Evolutionary conservation across 2,797 vertebrate species (phyloP).

Genomic region (Denticeps clupeoides): DNA sequence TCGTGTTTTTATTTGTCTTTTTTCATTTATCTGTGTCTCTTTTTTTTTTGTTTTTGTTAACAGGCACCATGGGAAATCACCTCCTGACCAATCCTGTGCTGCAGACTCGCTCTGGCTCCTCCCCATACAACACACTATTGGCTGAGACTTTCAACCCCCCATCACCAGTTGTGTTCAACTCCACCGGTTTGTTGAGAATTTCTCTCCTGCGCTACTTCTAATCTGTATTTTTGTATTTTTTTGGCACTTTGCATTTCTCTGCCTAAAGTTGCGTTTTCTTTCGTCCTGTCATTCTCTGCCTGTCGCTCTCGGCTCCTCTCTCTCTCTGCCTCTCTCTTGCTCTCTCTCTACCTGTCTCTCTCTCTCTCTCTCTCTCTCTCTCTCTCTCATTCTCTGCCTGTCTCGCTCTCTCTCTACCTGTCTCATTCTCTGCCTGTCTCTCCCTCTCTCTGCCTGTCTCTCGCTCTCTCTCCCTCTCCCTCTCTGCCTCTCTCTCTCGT

Average conservation of each 20-base stretch:
- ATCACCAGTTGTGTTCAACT: conserved; percentile 66
- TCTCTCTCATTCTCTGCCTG: background rate
- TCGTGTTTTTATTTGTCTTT: background rate
- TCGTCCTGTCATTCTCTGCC: background rate
- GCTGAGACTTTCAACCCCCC: conserved; percentile 78
- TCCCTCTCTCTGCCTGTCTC: no score
- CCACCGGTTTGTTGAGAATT: conserved; percentile 76
- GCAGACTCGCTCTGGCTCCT: conserved; percentile 75
- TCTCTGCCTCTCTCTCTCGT: no score
- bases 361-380: background rate
- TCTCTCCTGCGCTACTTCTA: no score
- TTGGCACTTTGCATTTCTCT: no score
- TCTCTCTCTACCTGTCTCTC: background rate
- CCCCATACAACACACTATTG: conserved; percentile 84
- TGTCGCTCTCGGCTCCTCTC: background rate
- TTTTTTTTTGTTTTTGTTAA: no score
- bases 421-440: no score
- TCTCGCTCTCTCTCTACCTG: background rate
- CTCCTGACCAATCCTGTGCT: conserved; percentile 80
- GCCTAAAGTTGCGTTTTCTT: background rate
- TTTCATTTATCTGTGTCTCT: no score
- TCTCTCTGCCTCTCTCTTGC: background rate
- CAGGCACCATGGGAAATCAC: conserved; percentile 70
- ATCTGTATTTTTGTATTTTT: no score
- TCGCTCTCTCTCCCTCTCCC: no score